Evolutionary conservation across 2,797 vertebrate genomes (phyloP).

Genomic region (Chelmon rostratus): DNA sequence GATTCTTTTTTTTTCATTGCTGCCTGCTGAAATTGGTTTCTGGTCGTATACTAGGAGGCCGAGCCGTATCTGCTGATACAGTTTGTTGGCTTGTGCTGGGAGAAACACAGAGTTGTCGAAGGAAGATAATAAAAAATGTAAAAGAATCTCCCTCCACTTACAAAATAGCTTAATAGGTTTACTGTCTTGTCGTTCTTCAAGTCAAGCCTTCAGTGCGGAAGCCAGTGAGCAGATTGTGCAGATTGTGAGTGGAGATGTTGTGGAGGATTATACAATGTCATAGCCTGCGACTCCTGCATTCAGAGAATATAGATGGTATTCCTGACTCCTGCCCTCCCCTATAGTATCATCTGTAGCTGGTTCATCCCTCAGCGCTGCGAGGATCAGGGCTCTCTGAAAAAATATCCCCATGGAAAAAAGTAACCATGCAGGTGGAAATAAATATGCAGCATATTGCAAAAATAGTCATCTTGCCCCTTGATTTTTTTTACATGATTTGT

Average conservation of each 20-base stretch:
- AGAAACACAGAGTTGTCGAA: constrained; percentile 62
- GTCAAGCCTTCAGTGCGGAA: constrained; percentile 62
- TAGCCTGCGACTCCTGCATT: constrained; percentile 51
- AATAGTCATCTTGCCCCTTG: neutral
- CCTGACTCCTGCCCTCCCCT: constrained; percentile 60
- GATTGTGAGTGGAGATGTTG: constrained; percentile 58
- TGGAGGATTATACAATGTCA: constrained; percentile 69
- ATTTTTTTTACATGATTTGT: constrained; percentile 13
- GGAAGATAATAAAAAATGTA: constrained; percentile 48
- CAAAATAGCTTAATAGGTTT: constrained; percentile 64
- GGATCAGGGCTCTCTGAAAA: constrained; percentile 47
- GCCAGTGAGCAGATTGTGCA: constrained; percentile 40
- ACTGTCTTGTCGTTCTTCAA: constrained; percentile 72
- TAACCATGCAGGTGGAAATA: neutral
- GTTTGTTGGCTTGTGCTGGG: constrained; percentile 67
- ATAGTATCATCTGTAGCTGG: constrained; percentile 46
- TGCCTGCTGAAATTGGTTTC: constrained; percentile 83
- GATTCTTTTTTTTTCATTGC: constrained; percentile 78
- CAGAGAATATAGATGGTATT: constrained; percentile 50
- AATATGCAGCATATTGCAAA: constrained; percentile 11
- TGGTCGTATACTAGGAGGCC: constrained; percentile 72
- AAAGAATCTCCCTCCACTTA: neutral
- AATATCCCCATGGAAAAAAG: constrained; percentile 36
- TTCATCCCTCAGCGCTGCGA: constrained; percentile 37
- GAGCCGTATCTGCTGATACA: constrained; percentile 79